Percentiles rank a stretch among this genome's conserved stretches.
Evolutionary conservation across 2,888 invertebrate species (phyloP).

Genomic region (Thumatha senex): DNA sequence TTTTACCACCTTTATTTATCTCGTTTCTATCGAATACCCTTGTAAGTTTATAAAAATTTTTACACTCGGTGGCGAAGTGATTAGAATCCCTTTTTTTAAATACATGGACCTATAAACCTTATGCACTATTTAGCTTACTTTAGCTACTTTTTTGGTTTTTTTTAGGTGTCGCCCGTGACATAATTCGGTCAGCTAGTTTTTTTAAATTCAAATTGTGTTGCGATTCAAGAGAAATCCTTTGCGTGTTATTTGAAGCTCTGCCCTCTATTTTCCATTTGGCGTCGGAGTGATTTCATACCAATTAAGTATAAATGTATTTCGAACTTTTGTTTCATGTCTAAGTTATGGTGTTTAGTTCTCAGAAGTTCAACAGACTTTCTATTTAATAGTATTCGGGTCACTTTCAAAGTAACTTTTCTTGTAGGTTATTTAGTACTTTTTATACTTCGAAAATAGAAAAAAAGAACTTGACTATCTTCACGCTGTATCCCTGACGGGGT

Average conservation of each 20-base stretch:
- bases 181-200: too few species aligned
- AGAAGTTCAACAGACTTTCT: conserved; percentile 9
- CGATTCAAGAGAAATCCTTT: background rate
- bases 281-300: conserved; percentile 1
- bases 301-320: conserved; percentile 1
- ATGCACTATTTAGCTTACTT: too few species aligned
- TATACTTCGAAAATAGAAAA: background rate
- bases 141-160: too few species aligned
- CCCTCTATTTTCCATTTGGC: background rate
- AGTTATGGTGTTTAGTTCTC: conserved; percentile 1
- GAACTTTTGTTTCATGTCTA: conserved; percentile 5
- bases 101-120: too few species aligned
- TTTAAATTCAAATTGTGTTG: too few species aligned
- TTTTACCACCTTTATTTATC: background rate
- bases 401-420: background rate
- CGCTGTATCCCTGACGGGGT: too few species aligned
- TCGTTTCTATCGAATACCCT: too few species aligned
- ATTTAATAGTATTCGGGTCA: conserved; percentile 7
- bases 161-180: too few species aligned
- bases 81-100: too few species aligned
- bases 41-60: too few species aligned
- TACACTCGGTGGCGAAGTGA: too few species aligned
- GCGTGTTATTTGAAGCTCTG: background rate
- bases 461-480: too few species aligned
- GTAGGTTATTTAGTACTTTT: background rate